Conservation (phyloP, 2,888 invertebrate genomes). For the Podotricha telesiphe region DNA sequence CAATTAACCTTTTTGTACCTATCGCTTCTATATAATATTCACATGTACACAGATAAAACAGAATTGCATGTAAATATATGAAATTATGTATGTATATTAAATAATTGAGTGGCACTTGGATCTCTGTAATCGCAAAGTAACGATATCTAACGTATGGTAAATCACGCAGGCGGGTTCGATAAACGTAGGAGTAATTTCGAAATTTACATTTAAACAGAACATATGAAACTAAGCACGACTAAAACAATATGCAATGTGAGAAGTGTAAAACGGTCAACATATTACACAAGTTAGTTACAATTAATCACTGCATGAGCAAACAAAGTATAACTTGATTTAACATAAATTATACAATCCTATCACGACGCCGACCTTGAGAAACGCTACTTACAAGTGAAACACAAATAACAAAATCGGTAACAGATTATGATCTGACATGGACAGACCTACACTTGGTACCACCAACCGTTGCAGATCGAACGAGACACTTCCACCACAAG, state of each 20-base stretch:
- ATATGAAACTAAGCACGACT: neutral
- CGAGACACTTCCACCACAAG: conserved; percentile 40
- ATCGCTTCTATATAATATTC: neutral
- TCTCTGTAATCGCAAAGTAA: conserved; percentile 7
- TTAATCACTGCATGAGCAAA: conserved; percentile 20
- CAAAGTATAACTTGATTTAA: conserved; percentile 25
- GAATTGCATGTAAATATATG: neutral
- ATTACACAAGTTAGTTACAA: conserved; percentile 2
- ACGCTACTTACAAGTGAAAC: conserved; percentile 28
- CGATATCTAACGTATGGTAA: conserved; percentile 32
- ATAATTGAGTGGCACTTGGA: neutral
- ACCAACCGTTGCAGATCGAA: conserved; percentile 2
- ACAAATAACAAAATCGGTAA: conserved; percentile 24
- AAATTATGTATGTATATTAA: neutral
- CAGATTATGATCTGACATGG: neutral
- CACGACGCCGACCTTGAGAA: conserved; percentile 28
- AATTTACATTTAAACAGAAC: conserved; percentile 10
- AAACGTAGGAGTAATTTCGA: conserved; percentile 30
- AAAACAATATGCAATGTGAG: too few relatives aligned
- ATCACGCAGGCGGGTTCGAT: conserved; percentile 34
- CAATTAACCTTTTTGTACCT: conserved; percentile 16
- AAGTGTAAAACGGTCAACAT: too few relatives aligned
- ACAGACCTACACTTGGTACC: too few relatives aligned
- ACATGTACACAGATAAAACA: conserved; percentile 2
- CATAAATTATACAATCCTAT: conserved; percentile 35